A percentile compares a stretch with the other conserved stretches of the same genome.
Conservation (phyloP, 2,113 vertebrate species). For the Pandion haliaetus region DNA sequence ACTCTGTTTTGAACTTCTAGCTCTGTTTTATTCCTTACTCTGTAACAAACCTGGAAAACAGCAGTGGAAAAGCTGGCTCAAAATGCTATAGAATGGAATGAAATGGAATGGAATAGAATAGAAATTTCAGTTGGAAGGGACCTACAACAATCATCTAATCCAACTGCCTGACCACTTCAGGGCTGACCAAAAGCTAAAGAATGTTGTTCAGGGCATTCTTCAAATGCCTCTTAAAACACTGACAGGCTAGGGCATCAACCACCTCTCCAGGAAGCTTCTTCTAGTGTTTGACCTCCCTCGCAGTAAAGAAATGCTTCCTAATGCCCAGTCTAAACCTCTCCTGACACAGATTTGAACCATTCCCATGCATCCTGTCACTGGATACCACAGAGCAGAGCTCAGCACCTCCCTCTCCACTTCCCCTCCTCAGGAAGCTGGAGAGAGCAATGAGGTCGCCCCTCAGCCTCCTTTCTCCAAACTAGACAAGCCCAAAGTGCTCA, state of each 20-base stretch:
- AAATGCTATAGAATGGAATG: neutral
- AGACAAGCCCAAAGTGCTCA: neutral
- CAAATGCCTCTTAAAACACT: neutral
- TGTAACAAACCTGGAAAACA: neutral
- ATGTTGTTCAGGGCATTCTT: neutral
- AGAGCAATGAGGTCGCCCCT: neutral
- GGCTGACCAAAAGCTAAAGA: neutral
- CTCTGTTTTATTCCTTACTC: neutral
- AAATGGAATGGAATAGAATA: neutral
- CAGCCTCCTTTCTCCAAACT: neutral
- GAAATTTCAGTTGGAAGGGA: neutral
- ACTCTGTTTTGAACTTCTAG: neutral
- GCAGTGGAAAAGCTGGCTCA: neutral
- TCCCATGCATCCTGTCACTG: rapidly evolving
- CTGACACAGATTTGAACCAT: neutral
- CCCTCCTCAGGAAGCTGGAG: neutral
- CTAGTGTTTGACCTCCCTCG: neutral
- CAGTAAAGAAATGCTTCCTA: neutral
- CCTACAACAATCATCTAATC: rapidly evolving
- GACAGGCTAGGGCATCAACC: neutral
- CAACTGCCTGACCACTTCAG: neutral
- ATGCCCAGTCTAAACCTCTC: neutral
- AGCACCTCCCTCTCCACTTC: neutral
- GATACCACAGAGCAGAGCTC: neutral
- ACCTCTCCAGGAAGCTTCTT: neutral